A percentile compares a stretch with the other conserved stretches of the same genome.
These are phyloP conservation scores for Yoshiicerus persimilis DNA, from an alignment of 1,140 invertebrate species.

Conservation along the genomic window DNA sequence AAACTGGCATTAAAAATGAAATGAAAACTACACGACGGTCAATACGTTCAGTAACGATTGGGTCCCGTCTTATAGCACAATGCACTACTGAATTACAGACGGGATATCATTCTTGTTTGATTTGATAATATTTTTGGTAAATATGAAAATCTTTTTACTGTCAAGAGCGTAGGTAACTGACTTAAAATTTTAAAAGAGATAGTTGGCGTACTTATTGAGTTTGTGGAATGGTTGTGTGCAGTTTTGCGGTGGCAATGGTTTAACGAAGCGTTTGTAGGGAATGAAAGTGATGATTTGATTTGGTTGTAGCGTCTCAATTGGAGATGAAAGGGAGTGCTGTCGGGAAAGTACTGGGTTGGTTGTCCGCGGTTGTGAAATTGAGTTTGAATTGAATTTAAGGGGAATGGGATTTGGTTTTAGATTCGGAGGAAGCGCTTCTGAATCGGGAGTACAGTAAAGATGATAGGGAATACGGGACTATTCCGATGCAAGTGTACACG, in stretches of 20 bases:
- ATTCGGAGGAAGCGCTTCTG: conserved; percentile 36
- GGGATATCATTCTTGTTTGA: too few species aligned
- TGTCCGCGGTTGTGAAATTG: not conserved
- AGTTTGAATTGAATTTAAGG: not conserved
- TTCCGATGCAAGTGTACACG: conserved; percentile 64
- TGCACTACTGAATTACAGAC: too few species aligned
- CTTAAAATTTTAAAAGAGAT: too few species aligned
- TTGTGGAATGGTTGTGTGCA: too few species aligned
- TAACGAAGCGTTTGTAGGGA: not conserved
- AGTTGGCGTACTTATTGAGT: too few species aligned
- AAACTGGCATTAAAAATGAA: too few species aligned
- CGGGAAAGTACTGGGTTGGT: conserved; percentile 15
- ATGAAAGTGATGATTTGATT: not conserved
- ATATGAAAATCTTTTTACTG: too few species aligned
- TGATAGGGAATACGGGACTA: conserved; percentile 65
- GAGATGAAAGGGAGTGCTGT: not conserved
- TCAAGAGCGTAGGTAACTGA: too few species aligned
- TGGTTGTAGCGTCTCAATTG: not conserved
- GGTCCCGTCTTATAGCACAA: too few species aligned
- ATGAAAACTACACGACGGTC: too few species aligned
- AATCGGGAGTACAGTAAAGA: conserved; percentile 53
- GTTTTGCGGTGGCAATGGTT: not conserved
- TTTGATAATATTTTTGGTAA: too few species aligned
- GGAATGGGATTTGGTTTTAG: conserved; percentile 4
- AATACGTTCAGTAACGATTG: too few species aligned